These are phyloP conservation scores for Fragum sueziense DNA, from an alignment of 2,888 invertebrate genomes.

Conservation along the genomic window DNA sequence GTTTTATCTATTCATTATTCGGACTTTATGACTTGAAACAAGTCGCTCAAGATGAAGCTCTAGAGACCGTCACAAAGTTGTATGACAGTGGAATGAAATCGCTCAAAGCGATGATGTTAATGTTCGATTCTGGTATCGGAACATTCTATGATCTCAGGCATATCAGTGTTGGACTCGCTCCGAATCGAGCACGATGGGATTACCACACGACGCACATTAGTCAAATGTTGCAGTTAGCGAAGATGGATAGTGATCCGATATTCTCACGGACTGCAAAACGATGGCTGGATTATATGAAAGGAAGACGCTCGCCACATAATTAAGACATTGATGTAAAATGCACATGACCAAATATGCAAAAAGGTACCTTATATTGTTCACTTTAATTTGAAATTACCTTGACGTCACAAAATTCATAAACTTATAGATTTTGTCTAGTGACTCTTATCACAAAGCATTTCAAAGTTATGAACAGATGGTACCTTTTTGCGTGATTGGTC, in stretches of 20 bases:
- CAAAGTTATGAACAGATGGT: background rate
- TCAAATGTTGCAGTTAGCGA: conserved; percentile 91
- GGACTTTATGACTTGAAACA: conserved; percentile 97
- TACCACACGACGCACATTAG: conserved; percentile 99
- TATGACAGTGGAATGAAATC: conserved; percentile 85
- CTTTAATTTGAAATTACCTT: background rate
- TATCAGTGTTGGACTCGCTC: conserved; percentile 88
- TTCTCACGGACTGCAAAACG: conserved; percentile 92
- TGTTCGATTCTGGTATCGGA: conserved; percentile 96
- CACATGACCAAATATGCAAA: background rate
- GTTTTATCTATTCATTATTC: conserved; percentile 98
- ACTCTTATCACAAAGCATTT: background rate
- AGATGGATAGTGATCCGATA: conserved; percentile 89
- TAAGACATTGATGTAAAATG: conserved; percentile 80
- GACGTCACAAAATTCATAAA: background rate
- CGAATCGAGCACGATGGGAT: conserved; percentile 98
- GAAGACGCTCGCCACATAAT: conserved; percentile 97
- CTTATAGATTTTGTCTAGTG: background rate
- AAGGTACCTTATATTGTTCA: background rate
- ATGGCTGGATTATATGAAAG: conserved; percentile 97
- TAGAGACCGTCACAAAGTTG: conserved; percentile 85
- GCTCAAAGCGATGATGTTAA: conserved; percentile 91
- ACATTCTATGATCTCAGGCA: conserved; percentile 98
- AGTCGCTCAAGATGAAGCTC: conserved; percentile 86
- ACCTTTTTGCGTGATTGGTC: background rate